These are phyloP conservation scores for Morpho deidamia DNA, from an alignment of 2,888 invertebrate genomes.

Conservation along the genomic window DNA sequence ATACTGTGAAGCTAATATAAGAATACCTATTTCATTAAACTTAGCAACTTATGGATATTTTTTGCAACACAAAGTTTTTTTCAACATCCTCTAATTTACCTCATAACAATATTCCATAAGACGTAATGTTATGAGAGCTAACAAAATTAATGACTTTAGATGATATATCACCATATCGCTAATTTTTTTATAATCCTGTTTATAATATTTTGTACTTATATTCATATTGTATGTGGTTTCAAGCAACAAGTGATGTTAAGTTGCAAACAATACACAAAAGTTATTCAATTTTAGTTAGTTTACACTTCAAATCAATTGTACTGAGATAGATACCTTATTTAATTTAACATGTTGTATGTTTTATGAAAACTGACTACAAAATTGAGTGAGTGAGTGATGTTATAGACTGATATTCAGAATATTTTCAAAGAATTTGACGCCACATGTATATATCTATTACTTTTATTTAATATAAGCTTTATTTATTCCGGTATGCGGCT, in stretches of 20 bases:
- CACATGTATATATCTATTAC: neutral
- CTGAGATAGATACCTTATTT: neutral
- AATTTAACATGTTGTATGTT: neutral
- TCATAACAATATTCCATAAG: neutral
- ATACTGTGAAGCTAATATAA: no score
- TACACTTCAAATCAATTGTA: slow-evolving; percentile 8
- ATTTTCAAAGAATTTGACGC: neutral
- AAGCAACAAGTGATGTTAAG: slow-evolving; percentile 3
- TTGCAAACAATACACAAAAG: slow-evolving; percentile 14
- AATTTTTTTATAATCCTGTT: neutral
- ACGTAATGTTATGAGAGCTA: neutral
- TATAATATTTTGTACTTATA: neutral
- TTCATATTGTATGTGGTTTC: slow-evolving; percentile 3
- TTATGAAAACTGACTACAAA: no score
- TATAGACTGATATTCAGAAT: neutral
- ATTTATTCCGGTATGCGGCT: no score
- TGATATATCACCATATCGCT: neutral
- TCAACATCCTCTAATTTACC: neutral
- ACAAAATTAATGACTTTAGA: no score
- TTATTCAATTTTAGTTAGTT: slow-evolving; percentile 14
- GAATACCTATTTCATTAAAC: neutral
- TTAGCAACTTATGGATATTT: neutral
- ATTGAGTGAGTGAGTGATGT: neutral
- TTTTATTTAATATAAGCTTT: neutral
- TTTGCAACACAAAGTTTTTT: neutral